phyloP scores from a whole-genome alignment of 1,140 invertebrate genomes.

The Procambarus clarkii region DNA sequence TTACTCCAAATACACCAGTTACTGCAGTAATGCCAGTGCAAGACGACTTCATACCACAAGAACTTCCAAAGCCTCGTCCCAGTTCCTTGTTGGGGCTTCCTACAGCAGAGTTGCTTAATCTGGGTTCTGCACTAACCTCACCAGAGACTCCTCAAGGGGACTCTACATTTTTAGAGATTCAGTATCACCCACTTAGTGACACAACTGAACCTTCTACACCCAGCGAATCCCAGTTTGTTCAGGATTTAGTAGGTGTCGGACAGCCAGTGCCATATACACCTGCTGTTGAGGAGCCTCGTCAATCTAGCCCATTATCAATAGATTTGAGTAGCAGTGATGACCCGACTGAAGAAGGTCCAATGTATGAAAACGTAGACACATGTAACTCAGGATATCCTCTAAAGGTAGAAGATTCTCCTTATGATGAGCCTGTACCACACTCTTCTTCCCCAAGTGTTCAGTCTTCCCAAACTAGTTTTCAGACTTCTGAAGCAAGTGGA shows the following conservation, averaged over 20 bases:
- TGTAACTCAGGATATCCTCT: conserved; percentile 13
- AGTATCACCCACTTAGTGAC: conserved; percentile 71
- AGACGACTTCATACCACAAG: conserved; percentile 60
- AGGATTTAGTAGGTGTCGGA: conserved; percentile 46
- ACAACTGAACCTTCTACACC: conserved; percentile 72
- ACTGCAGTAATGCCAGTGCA: conserved; percentile 38
- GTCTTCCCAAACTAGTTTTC: conserved; percentile 64
- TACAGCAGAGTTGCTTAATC: conserved; percentile 48
- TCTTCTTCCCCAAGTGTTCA: conserved; percentile 42
- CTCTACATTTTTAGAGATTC: conserved; percentile 71
- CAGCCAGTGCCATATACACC: conserved; percentile 43
- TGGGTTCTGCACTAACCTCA: conserved; percentile 63
- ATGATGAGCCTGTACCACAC: conserved; percentile 27
- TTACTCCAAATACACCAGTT: not conserved
- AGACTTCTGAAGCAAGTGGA: conserved; percentile 38
- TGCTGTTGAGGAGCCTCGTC: conserved; percentile 52
- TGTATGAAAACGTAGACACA: conserved; percentile 70
- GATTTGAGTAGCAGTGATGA: conserved; percentile 72
- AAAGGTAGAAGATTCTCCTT: not conserved
- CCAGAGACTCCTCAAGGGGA: conserved; percentile 72
- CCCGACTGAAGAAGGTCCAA: conserved; percentile 67
- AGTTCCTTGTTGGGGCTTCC: conserved; percentile 63
- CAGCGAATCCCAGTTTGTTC: conserved; percentile 71
- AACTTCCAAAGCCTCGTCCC: conserved; percentile 50
- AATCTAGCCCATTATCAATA: conserved; percentile 68